phyloP scores from a whole-genome alignment of 2,888 invertebrate species.

The Lysandra coridon region DNA sequence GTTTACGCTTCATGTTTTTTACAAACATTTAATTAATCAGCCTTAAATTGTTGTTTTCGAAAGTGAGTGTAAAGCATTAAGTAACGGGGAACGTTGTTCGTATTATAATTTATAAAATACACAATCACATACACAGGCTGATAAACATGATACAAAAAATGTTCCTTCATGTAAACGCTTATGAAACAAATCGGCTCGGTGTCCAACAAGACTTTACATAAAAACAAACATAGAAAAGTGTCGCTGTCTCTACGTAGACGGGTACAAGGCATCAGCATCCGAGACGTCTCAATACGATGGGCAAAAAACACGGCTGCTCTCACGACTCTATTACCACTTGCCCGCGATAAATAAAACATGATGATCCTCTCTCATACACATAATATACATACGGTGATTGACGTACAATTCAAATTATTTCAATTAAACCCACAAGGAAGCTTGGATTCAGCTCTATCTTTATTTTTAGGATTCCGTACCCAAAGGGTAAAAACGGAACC shows the following conservation, averaged over 20 bases:
- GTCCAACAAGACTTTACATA: slow-evolving; percentile 30
- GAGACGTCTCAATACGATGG: slow-evolving; percentile 76
- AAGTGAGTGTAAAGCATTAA: not conserved
- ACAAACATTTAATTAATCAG: not conserved
- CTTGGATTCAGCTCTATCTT: not conserved
- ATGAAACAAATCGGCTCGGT: slow-evolving; percentile 32
- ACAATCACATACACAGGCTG: not conserved
- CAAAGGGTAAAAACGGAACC: too few species aligned
- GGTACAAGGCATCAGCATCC: slow-evolving; percentile 78
- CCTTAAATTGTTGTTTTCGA: not conserved
- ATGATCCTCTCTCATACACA: slow-evolving; percentile 75
- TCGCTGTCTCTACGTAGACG: slow-evolving; percentile 71
- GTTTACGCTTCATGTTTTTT: not conserved
- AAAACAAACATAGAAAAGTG: slow-evolving; percentile 63
- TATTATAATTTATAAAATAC: slow-evolving; percentile 11
- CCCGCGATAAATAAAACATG: slow-evolving; percentile 80
- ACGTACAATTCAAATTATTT: slow-evolving; percentile 28
- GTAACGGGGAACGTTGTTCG: not conserved
- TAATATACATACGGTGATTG: slow-evolving; percentile 45
- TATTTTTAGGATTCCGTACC: too few species aligned
- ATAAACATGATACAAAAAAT: not conserved
- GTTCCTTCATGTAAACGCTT: not conserved
- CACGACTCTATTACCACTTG: slow-evolving; percentile 78
- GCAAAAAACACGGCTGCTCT: slow-evolving; percentile 77
- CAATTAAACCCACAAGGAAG: slow-evolving; percentile 17